These are phyloP conservation scores for Nymphalis urticae DNA, from an alignment of 2,888 invertebrate genomes.

Conservation along the genomic window DNA sequence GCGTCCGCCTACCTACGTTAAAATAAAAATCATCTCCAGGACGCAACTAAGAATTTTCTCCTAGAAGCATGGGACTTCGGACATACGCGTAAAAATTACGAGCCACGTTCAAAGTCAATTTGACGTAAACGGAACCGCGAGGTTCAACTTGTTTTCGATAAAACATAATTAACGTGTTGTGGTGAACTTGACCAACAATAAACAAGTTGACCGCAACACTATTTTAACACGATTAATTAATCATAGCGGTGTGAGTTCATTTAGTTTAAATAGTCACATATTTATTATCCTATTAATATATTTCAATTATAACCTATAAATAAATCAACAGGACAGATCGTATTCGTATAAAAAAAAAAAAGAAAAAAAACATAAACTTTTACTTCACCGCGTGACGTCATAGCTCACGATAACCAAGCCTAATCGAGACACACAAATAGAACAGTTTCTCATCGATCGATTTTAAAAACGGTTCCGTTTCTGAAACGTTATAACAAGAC, in stretches of 20 bases:
- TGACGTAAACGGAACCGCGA: neutral
- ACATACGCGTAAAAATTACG: too few relatives aligned
- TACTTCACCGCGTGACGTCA: too few relatives aligned
- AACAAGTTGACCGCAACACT: slow-evolving; percentile 6
- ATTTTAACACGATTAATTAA: slow-evolving; percentile 4
- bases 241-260: slow-evolving; percentile 1
- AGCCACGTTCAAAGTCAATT: too few relatives aligned
- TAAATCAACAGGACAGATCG: too few relatives aligned
- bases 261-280: neutral
- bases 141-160: neutral
- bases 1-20: too few relatives aligned
- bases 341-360: too few relatives aligned
- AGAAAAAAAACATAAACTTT: too few relatives aligned
- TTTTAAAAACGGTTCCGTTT: neutral
- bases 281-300: neutral
- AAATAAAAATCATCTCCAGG: too few relatives aligned
- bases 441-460: neutral
- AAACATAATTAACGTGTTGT: neutral
- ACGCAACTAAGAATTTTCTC: too few relatives aligned
- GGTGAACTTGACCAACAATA: neutral
- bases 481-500: neutral
- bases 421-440: too few relatives aligned
- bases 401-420: too few relatives aligned
- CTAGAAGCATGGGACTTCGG: too few relatives aligned
- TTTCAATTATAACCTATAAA: neutral